These are phyloP conservation scores for Parauchenoglanis punctatus DNA, from an alignment of 2,797 vertebrate genomes.

Conservation along the genomic window DNA sequence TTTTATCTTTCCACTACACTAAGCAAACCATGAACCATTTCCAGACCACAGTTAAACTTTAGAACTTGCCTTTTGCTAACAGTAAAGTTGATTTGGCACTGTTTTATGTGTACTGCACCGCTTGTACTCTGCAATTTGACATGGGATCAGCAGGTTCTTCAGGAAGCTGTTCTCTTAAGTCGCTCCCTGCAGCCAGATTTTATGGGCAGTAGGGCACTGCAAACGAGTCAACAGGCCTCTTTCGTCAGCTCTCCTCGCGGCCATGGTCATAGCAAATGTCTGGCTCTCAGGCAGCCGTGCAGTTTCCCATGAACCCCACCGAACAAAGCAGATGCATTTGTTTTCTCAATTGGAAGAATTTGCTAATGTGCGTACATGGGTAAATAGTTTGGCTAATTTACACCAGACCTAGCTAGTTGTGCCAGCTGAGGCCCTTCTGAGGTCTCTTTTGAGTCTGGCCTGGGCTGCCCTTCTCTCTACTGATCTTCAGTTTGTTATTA, in stretches of 20 bases:
- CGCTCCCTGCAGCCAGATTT: constrained; percentile 26
- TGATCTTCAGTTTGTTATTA: neutral
- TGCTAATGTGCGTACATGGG: constrained; percentile 69
- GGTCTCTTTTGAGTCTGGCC: neutral
- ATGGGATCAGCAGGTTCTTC: constrained; percentile 10
- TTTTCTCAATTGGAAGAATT: constrained; percentile 75
- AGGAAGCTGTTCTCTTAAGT: constrained; percentile 20
- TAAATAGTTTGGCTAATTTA: constrained; percentile 75
- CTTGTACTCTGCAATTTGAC: constrained; percentile 5
- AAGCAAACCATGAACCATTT: neutral
- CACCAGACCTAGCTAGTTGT: constrained; percentile 59
- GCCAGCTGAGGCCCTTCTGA: constrained; percentile 63
- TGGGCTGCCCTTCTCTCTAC: constrained; percentile 6
- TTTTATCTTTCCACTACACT: neutral
- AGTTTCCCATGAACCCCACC: constrained; percentile 68
- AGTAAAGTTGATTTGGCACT: neutral
- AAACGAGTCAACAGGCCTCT: constrained; percentile 44
- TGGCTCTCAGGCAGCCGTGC: constrained; percentile 71
- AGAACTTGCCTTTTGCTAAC: neutral
- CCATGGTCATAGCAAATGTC: constrained; percentile 68
- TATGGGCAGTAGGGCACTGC: constrained; percentile 35
- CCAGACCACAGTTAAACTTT: constrained; percentile 3
- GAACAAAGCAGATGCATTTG: constrained; percentile 74
- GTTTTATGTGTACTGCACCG: constrained; percentile 14
- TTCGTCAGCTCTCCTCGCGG: constrained; percentile 51